phyloP scores from a whole-genome alignment of 2,888 invertebrate species.

The Automeris io region DNA sequence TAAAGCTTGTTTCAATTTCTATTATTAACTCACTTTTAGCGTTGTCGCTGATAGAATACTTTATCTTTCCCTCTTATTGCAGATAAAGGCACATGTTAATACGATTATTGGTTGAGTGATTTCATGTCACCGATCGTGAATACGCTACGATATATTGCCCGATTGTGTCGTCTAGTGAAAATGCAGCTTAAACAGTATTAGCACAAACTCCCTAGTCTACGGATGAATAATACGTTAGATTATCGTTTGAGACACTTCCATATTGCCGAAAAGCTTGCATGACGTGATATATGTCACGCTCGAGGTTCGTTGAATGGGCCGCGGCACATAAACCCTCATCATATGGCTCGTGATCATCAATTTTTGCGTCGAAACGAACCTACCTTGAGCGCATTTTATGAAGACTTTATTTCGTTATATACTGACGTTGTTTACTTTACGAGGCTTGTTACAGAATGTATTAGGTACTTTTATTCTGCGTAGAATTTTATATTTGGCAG shows the following conservation, averaged over 20 bases:
- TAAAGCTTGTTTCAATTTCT: too few species aligned
- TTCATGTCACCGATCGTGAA: too few species aligned
- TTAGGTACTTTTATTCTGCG: not conserved
- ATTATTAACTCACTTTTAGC: too few species aligned
- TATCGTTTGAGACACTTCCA: constrained; percentile 24
- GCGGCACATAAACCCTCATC: constrained; percentile 13
- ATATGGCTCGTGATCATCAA: constrained; percentile 13
- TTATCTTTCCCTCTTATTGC: too few species aligned
- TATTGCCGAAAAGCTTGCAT: constrained; percentile 16
- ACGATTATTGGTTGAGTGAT: too few species aligned
- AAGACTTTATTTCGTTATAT: too few species aligned
- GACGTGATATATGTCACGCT: constrained; percentile 18
- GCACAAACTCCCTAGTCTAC: not conserved
- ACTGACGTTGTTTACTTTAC: not conserved
- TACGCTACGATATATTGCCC: too few species aligned
- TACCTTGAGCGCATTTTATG: not conserved
- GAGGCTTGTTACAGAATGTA: not conserved
- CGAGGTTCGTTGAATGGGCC: not conserved
- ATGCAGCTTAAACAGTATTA: not conserved
- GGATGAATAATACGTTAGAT: constrained; percentile 30
- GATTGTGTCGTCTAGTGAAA: too few species aligned
- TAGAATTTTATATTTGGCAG: too few species aligned
- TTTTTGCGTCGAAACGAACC: constrained; percentile 4
- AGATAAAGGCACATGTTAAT: too few species aligned
- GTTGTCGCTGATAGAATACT: too few species aligned